A percentile compares a stretch with the other conserved stretches of the same genome.
phyloP scores from a whole-genome alignment of 2,797 vertebrate species.

The Pogoniulus pusillus region DNA sequence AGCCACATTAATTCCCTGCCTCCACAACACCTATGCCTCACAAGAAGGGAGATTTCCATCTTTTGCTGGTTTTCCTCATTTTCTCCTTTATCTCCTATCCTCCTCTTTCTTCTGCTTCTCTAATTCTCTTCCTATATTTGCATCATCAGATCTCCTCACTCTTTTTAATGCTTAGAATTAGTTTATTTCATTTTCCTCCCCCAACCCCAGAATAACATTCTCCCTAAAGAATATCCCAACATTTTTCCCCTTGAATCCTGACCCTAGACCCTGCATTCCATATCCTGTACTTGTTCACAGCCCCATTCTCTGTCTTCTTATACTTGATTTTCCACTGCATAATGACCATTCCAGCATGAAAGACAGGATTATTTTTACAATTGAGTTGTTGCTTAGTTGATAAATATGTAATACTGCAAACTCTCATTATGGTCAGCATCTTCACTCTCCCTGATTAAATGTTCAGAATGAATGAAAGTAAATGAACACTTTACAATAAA shows the following conservation, averaged over 20 bases:
- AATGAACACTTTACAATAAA: neutral
- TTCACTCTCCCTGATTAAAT: neutral
- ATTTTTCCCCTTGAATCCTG: neutral
- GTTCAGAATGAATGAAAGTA: neutral
- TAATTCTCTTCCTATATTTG: neutral
- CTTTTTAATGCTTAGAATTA: neutral
- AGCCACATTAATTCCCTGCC: too few relatives aligned
- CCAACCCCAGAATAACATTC: too few relatives aligned
- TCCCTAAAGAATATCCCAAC: too few relatives aligned
- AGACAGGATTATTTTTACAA: neutral
- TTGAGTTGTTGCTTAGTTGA: neutral
- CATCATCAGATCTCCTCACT: neutral
- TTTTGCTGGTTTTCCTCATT: neutral
- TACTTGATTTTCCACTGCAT: neutral
- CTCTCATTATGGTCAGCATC: neutral
- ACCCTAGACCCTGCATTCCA: neutral
- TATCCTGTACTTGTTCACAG: neutral
- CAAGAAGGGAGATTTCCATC: neutral
- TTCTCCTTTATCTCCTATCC: accelerated
- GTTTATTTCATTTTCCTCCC: neutral
- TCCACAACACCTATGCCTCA: too few relatives aligned
- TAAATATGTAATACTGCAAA: neutral
- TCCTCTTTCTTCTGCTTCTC: neutral
- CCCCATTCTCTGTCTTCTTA: neutral
- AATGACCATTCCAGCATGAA: neutral